phyloP scores from a whole-genome alignment of 2,113 vertebrate species.

The Agapornis roseicollis region DNA sequence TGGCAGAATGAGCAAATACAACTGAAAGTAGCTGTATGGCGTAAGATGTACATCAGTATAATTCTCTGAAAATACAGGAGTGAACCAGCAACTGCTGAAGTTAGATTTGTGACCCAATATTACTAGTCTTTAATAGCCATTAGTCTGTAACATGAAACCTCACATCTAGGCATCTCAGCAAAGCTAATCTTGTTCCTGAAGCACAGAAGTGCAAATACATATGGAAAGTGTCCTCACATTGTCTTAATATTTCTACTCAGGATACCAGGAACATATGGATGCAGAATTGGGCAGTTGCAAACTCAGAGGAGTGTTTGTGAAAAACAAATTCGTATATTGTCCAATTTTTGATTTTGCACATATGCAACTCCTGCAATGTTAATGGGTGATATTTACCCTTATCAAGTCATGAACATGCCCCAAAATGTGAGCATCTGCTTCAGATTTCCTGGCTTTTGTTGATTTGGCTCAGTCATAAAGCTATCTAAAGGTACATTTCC shows the following conservation, averaged over 20 bases:
- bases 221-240: not conserved
- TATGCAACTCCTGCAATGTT: not conserved
- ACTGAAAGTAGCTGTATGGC: not conserved
- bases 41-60: not conserved
- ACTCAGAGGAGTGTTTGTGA: not conserved
- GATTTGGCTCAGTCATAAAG: conserved; percentile 27
- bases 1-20: not conserved
- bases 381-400: not conserved
- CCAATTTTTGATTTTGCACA: not conserved
- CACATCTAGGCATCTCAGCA: not conserved
- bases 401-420: not conserved
- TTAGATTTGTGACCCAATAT: not conserved
- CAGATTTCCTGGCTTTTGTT: not conserved
- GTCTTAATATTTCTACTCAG: not conserved
- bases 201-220: not conserved
- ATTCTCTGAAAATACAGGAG: not conserved
- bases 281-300: not conserved
- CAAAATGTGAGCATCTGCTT: not conserved
- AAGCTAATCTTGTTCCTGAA: not conserved
- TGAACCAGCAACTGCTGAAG: not conserved
- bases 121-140: not conserved
- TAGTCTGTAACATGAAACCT: not conserved
- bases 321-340: not conserved
- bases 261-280: not conserved
- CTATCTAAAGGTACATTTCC: conserved; percentile 8